Evolutionary conservation across 2,888 invertebrate species (phyloP), one percentile per base, ranked within the genome.

Genomic region (Trimorus sp.): DNA sequence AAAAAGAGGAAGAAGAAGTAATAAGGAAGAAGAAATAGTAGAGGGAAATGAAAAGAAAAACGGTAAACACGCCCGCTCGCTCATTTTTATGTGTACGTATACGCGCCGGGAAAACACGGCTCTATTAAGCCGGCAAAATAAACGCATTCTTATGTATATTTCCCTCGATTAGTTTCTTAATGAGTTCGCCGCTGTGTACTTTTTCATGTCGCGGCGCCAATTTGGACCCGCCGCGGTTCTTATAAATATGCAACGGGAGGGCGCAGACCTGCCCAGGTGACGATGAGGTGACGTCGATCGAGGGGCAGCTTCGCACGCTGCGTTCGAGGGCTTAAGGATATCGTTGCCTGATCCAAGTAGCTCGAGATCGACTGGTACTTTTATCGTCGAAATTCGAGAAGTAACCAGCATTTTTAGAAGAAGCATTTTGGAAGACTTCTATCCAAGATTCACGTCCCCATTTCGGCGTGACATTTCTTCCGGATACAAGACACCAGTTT

Each of bases 21-120:
- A n/a, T n/a, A n/a, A n/a, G n/a, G n/a, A n/a, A n/a, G n/a, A n/a
- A n/a, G n/a, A n/a, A n/a, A n/a, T n/a, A n/a, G n/a, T 83, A 74
- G 68, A 76, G 70, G 77, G 79, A 79, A 79, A 76, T 83, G 73
- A 73, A 82, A 73, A 83, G 78, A 80, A 75, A 71, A 70, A 78
- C 70, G 63, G 76, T 75, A 79, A 83, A 81, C 71, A 76, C 71
- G 75, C 68, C 71, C 40, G 54, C 58, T 75, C 68, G 45, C 66
- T 63, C 76, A 66, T 66, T 80, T 80, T 76, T 81, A 81, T 76
- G 68, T 68, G 58, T 62, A 59, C 49, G 71, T 70, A 74, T 54
- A 51, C 45, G 60, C 45, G 71, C 51, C 40, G 58, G 63, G 56
- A 76, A 71, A 66, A 63, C 68, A 60, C 66, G 56, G 16, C 60